These are phyloP conservation scores for Chromis chromis DNA, from an alignment of 2,797 vertebrate genomes.

Conservation along the genomic window DNA sequence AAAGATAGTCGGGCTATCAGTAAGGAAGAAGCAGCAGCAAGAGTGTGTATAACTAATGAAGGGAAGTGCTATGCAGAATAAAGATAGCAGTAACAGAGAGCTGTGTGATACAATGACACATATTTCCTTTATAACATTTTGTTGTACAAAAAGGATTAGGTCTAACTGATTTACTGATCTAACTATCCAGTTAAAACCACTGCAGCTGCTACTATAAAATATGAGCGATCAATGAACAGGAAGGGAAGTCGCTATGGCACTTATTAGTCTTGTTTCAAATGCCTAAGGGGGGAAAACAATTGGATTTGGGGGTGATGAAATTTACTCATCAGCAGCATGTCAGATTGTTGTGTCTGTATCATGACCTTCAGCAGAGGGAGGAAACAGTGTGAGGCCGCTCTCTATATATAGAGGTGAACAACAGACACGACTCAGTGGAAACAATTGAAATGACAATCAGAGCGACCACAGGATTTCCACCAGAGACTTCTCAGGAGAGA, in stretches of 20 bases:
- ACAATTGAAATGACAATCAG: slow-evolving; percentile 75
- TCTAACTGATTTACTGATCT: neutral
- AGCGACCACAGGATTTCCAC: slow-evolving; percentile 82
- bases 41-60: neutral
- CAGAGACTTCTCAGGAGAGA: slow-evolving; percentile 44
- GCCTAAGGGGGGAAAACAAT: slow-evolving; percentile 14
- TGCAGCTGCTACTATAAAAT: neutral
- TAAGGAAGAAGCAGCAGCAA: neutral
- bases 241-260: slow-evolving; percentile 28
- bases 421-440: slow-evolving; percentile 50
- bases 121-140: neutral
- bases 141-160: neutral
- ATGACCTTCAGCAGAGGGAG: slow-evolving; percentile 61
- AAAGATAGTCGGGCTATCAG: neutral
- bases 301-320: slow-evolving; percentile 46
- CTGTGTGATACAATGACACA: neutral
- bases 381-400: slow-evolving; percentile 47
- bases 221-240: slow-evolving; percentile 39
- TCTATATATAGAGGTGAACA: slow-evolving; percentile 67
- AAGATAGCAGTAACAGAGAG: neutral
- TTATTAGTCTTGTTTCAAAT: slow-evolving; percentile 47
- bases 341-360: slow-evolving; percentile 61
- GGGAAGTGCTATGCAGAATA: too few relatives aligned
- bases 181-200: neutral
- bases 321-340: slow-evolving; percentile 31